Base-by-base conservation (phyloP, 2,113 vertebrate species). In the Dasyornis broadbenti region DNA sequence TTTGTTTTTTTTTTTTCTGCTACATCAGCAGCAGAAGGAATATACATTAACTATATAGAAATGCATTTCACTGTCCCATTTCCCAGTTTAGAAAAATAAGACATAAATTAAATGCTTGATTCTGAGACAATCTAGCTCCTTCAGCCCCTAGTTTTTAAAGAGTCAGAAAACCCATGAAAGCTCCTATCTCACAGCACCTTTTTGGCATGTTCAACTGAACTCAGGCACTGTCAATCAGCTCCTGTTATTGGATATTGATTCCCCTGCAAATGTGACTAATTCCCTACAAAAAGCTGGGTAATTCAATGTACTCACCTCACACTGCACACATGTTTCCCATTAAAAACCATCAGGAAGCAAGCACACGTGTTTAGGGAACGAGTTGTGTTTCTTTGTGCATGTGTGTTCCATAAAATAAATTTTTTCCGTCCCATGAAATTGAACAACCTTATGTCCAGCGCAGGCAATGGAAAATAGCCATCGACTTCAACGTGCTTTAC, bases 371-470 rank as follows among this genome's bases (percentile, higher is more conserved):
- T 94, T 87, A 87, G 81, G 87, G 68, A 92, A 42, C 12, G 4
- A 72, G 15, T 40, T 85, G 42, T 91, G 35, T 69, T 92, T 69
- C 70, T 92, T 52, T 63, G 42, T 88, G 54, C 66, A 42, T 94
- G 39, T 86, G 95, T 91, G 59, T 80, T 95, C 71, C 75, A 86
- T 91, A 85, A 95, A 95, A 92, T 66, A 87, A 6, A 1, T 85
- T 79, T 94, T 94, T 95, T 95, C 82, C 59, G 0, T 83, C 57
- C 57, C 64, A 47, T 77, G 79, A 88, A 94, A 88, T 16, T 86
- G 54, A 92, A 85, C 81, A 79, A 82, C 42, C 30, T 87, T 63
- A 45, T 65, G 82, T 79, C 87, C 45, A 54, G 19, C 66, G 27
- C 54, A 47, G 71, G 54, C 75, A 86, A 78, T 10, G 87, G 93